Evolutionary conservation across 2,888 invertebrate species (phyloP), one percentile per base, ranked within the genome.

Genomic region (Acrobeloides nanus): DNA sequence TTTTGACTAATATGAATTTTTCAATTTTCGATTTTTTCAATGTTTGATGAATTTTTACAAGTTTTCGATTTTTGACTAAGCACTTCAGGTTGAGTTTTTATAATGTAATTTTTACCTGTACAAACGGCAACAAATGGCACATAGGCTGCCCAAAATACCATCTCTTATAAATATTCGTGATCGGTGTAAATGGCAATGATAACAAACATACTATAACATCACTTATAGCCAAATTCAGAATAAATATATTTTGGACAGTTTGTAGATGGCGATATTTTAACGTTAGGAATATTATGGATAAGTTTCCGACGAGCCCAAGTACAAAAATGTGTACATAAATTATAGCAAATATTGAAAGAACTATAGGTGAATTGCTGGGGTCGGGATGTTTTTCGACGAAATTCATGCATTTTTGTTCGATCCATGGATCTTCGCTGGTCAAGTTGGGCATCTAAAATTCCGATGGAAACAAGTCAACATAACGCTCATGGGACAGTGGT

Each of bases 101-200:
- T n/a, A n/a, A n/a, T n/a, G n/a, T n/a, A n/a, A n/a, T n/a, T n/a
- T n/a, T n/a, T n/a, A 61, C 90, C 76, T 89, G 89, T 43, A 88
- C 85, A 76, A 86, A 89, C 46, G 92, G 85, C 60, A 89, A 86
- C 66, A 92, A 78, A 75, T 90, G 89, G 73, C 95, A 95, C 53
- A 92, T 80, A 0, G 84, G 80, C 23, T 82, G 81, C 0, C 93
- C 93, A 77, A 95, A 92, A 35, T 86, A 82, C 93, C 95, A 95
- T 35, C 84, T 81, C 41, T 77, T 85, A 62, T 87, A 81, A 72
- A 92, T 90, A 0, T 88, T 86, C 74, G 92, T 89, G 0, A 92
- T 78, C 0, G 93, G 92, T 0, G 95, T 95, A 73, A 95, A 90
- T 0, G 93, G 93, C 43, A 93, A 89, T 3, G 89, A 89, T 49